Percentiles rank a stretch among this genome's conserved stretches.
These are phyloP conservation scores for Morelia viridis DNA, from an alignment of 2,797 vertebrate species.

Conservation along the genomic window DNA sequence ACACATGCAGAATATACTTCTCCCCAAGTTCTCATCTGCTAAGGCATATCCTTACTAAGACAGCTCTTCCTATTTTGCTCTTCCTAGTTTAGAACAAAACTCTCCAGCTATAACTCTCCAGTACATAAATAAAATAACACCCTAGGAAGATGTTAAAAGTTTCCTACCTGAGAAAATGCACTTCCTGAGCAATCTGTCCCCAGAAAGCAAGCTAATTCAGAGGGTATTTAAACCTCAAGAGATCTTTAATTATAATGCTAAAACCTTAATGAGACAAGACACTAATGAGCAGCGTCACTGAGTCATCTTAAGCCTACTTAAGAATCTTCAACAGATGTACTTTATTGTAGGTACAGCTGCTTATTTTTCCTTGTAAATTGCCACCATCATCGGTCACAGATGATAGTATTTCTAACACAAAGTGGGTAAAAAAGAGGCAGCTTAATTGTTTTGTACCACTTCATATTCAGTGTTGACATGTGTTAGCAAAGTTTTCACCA, in stretches of 20 bases:
- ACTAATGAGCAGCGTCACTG: conserved; percentile 46
- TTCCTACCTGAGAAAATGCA: conserved; percentile 57
- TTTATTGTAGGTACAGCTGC: conserved; percentile 49
- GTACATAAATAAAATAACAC: not conserved
- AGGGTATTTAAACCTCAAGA: conserved; percentile 43
- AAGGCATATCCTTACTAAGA: not conserved
- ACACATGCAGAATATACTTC: conserved; percentile 30
- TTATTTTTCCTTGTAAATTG: conserved; percentile 37
- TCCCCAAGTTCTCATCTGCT: conserved; percentile 10
- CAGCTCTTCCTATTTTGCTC: not conserved
- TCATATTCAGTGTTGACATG: not conserved
- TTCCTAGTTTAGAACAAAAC: not conserved
- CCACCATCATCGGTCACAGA: conserved; percentile 3
- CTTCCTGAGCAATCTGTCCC: conserved; percentile 27
- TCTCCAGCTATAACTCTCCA: not conserved
- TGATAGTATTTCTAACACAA: not conserved
- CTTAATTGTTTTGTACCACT: not conserved
- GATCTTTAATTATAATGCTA: conserved; percentile 53
- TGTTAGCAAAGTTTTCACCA: not conserved
- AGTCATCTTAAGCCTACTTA: conserved; percentile 60
- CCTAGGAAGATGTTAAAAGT: not conserved
- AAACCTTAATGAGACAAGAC: conserved; percentile 29
- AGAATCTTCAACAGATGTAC: conserved; percentile 55
- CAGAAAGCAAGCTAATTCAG: conserved; percentile 44
- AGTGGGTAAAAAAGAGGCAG: not conserved